phyloP scores from a whole-genome alignment of 2,113 vertebrate species.

The Narcine bancroftii region DNA sequence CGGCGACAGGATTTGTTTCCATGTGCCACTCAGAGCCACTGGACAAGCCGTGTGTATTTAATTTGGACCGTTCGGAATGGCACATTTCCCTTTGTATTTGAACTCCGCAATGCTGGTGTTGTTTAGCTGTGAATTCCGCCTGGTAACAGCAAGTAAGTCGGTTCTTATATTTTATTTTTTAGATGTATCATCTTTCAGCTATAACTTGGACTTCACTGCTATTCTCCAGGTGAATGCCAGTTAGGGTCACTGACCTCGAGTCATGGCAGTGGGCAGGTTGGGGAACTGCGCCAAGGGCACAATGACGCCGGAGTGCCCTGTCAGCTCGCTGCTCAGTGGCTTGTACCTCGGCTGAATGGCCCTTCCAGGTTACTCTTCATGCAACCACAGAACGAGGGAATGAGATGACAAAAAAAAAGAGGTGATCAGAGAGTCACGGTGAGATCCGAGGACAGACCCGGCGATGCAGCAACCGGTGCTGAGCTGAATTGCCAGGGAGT shows the following conservation, averaged over 20 bases:
- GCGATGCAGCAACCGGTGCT: background rate
- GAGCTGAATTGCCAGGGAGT: background rate
- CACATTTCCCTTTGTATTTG: constrained; percentile 54
- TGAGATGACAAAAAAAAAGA: background rate
- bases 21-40: background rate
- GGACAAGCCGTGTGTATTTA: background rate
- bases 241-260: background rate
- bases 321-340: background rate
- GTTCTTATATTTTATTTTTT: background rate
- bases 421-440: background rate
- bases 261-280: background rate
- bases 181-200: background rate
- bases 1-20: background rate
- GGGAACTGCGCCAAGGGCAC: background rate
- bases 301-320: background rate
- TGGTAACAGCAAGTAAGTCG: constrained; percentile 82
- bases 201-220: background rate
- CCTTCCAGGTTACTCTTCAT: background rate
- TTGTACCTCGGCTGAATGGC: background rate
- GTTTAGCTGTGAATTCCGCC: constrained; percentile 77
- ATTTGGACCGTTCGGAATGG: constrained; percentile 49
- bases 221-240: background rate
- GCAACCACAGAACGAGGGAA: background rate
- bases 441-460: background rate
- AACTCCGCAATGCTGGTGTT: constrained; percentile 74